Evolutionary conservation across 2,888 invertebrate genomes (phyloP), one percentile per base, ranked within the genome.

Genomic region (Leptinotarsa tumamoca): DNA sequence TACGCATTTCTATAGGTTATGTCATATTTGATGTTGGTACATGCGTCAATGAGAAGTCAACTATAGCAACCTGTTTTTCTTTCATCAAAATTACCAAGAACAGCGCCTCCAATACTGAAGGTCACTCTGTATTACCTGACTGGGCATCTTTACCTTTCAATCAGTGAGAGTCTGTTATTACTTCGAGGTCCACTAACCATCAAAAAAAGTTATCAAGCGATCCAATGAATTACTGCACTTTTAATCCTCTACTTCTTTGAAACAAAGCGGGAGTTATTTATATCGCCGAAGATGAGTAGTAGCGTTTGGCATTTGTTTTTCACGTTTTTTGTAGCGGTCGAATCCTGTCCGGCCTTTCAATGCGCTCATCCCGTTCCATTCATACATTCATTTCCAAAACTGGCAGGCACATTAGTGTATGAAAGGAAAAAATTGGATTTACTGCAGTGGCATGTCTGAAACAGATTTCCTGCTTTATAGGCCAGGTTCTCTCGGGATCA

Each of bases 361-460:
- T 63, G 43, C 63, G 63, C 63, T 63, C 63, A 27, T 33, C 63
- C 27, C 33, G 63, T 17, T 27, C 33, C 63, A 63, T 63, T 33
- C 63, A 63, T 18, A 43, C 63, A 63, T 63, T 63, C 63, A 63
- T 63, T 63, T 63, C n/a, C 63, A 63, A 63, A 63, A 63, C 63
- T 7, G 63, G 63, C 63, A 43, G 63, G 18, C 43, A 63, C 63
- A n/a, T 63, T 63, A 18, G 63, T 63, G 63, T 63, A 63, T 63
- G 63, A 63, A 63, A 43, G 63, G 43, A 63, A 63, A 63, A 63
- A 63, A 63, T 63, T 63, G 33, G 84, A 85, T 85, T 85, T 85
- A 85, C 84, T 83, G 82, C 83, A 80, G 76, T 80, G 81, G 80
- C 81, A 82, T 84, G 85, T 85, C 85, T 83, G 81, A 84, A 84